These are phyloP conservation scores for Hyposmocoma kahamanoa DNA, from an alignment of 1,140 invertebrate species.

Conservation along the genomic window DNA sequence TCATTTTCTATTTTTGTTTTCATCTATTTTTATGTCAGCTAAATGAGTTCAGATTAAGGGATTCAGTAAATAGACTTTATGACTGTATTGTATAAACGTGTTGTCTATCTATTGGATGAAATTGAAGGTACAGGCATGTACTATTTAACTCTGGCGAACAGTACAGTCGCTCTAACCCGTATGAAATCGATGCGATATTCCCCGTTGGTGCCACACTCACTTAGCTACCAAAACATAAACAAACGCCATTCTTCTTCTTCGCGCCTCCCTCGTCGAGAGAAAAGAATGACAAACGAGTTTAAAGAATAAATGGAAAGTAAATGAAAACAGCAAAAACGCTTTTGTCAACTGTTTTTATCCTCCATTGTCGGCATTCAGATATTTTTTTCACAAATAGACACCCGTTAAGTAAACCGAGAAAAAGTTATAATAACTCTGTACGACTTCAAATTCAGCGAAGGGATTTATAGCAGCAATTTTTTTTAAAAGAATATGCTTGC, in stretches of 20 bases:
- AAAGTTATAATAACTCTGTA: constrained; percentile 16
- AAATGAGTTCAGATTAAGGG: too few relatives aligned
- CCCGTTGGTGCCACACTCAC: constrained; percentile 45
- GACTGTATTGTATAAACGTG: too few relatives aligned
- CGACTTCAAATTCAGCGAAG: constrained; percentile 18
- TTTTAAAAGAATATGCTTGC: constrained; percentile 2
- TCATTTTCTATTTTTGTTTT: too few relatives aligned
- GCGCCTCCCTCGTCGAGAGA: constrained; percentile 39
- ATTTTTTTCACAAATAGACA: constrained; percentile 12
- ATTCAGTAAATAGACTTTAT: too few relatives aligned
- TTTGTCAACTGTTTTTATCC: constrained; percentile 50
- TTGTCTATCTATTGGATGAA: too few relatives aligned
- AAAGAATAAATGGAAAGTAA: constrained; percentile 67
- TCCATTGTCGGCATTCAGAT: constrained; percentile 27
- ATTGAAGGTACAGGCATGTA: too few relatives aligned
- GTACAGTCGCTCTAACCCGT: too few relatives aligned
- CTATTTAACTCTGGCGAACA: too few relatives aligned
- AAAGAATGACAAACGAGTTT: constrained; percentile 66
- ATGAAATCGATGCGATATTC: too few relatives aligned
- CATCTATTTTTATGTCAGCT: too few relatives aligned
- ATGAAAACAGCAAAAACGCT: constrained; percentile 63
- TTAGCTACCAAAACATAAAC: constrained; percentile 59
- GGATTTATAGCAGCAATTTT: constrained; percentile 21
- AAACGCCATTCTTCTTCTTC: constrained; percentile 56
- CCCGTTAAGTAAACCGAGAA: constrained; percentile 16